Conservation (phyloP, 2,797 vertebrate species). For the Microtus agrestis region DNA sequence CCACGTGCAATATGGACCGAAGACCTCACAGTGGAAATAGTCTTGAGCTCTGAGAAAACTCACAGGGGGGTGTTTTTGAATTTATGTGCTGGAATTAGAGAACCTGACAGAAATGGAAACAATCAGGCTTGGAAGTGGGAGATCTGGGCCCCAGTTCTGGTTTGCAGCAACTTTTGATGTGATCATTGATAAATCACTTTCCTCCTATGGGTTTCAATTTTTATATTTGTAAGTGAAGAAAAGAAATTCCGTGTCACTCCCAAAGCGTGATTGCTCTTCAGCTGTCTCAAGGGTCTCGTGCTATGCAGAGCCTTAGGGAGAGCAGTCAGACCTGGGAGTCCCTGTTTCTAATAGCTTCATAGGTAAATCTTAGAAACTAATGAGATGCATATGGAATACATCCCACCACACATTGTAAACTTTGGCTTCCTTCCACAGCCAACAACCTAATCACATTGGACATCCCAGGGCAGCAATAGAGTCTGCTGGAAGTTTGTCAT, state of each 20-base stretch:
- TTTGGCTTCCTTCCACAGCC: conserved; percentile 43
- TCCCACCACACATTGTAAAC: conserved; percentile 5
- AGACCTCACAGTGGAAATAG: background rate
- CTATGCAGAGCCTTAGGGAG: conserved; percentile 43
- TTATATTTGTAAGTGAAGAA: conserved; percentile 28
- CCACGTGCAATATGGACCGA: background rate
- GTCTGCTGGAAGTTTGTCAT: background rate
- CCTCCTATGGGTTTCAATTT: conserved; percentile 6
- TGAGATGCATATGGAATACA: conserved; percentile 59
- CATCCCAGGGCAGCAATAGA: background rate
- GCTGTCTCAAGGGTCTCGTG: background rate
- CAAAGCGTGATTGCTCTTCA: background rate
- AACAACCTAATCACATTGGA: background rate
- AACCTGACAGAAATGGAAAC: background rate
- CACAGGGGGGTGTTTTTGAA: background rate
- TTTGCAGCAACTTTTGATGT: background rate
- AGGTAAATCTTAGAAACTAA: conserved; percentile 63
- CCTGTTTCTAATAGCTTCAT: conserved; percentile 33
- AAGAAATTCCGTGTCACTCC: conserved; percentile 28
- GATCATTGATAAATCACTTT: conserved; percentile 6
- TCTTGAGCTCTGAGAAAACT: background rate
- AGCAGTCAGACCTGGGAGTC: conserved; percentile 60
- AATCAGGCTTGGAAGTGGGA: background rate
- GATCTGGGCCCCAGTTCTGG: background rate
- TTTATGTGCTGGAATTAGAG: background rate